Evolutionary conservation across 2,113 vertebrate genomes (phyloP).

Genomic region (Microcebus murinus): DNA sequence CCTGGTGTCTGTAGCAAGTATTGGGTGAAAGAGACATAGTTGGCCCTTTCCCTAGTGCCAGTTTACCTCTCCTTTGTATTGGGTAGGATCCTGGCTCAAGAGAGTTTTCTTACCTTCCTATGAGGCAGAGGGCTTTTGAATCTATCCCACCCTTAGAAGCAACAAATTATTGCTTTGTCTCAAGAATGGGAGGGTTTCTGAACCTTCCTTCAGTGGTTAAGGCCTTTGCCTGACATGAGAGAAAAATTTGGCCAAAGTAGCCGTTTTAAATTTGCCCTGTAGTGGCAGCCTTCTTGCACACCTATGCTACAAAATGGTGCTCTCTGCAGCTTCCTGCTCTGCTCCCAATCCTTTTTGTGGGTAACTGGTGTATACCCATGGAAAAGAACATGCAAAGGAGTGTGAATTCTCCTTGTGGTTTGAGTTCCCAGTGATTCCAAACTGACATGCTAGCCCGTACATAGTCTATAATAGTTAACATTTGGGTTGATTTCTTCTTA

Average conservation of each 20-base stretch:
- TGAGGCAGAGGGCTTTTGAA: background rate
- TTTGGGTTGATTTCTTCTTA: background rate
- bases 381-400: background rate
- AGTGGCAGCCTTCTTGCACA: background rate
- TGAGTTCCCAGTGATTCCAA: background rate
- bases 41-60: background rate
- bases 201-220: background rate
- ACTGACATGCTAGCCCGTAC: background rate
- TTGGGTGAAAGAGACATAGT: background rate
- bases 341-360: background rate
- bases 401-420: background rate
- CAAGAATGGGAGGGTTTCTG: background rate
- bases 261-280: background rate
- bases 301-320: background rate
- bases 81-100: background rate
- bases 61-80: background rate
- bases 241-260: background rate
- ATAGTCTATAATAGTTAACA: background rate
- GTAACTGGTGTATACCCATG: background rate
- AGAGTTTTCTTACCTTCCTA: background rate
- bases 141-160: background rate
- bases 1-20: background rate
- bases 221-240: background rate
- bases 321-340: background rate
- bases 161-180: background rate